A percentile compares a stretch with the other conserved stretches of the same genome.
phyloP scores from a whole-genome alignment of 1,140 invertebrate genomes.

The Megalopta genalis region DNA sequence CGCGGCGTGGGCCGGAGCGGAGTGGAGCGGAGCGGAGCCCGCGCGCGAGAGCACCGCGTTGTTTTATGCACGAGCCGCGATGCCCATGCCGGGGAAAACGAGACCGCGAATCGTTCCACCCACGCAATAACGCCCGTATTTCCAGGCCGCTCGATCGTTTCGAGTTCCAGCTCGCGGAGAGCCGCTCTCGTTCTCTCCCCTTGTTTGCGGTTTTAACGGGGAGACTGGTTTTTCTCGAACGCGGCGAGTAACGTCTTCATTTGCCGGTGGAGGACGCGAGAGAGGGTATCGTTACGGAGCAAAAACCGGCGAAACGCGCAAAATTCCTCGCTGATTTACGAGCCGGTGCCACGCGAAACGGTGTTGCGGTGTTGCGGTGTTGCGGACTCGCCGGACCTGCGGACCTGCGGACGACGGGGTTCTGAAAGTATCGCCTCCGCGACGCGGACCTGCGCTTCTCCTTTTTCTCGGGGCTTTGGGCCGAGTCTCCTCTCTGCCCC shows the following conservation, averaged over 20 bases:
- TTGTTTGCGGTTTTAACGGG: too few relatives aligned
- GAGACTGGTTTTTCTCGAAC: too few relatives aligned
- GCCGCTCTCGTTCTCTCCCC: too few relatives aligned
- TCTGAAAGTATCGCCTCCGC: conserved; percentile 31
- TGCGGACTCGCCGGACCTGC: too few relatives aligned
- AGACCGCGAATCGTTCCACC: conserved; percentile 17
- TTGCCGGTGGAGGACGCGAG: conserved; percentile 31
- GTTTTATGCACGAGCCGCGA: conserved; percentile 32
- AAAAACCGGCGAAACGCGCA: conserved; percentile 71
- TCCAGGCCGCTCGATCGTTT: neutral
- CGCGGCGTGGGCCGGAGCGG: conserved; percentile 4
- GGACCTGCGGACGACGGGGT: conserved; percentile 66
- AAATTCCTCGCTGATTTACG: conserved; percentile 74
- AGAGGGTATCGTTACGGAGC: conserved; percentile 35
- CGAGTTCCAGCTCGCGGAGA: neutral
- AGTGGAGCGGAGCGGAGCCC: neutral
- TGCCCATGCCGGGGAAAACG: neutral
- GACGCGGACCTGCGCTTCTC: neutral
- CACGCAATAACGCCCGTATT: neutral
- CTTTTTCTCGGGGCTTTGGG: conserved; percentile 8
- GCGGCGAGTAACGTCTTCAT: conserved; percentile 64
- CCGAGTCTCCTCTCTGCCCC: neutral
- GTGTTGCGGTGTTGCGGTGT: conserved; percentile 68
- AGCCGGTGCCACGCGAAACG: conserved; percentile 66
- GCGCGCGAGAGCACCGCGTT: neutral